These are phyloP conservation scores for Nylanderia fulva DNA, from an alignment of 1,140 invertebrate genomes.

Conservation along the genomic window DNA sequence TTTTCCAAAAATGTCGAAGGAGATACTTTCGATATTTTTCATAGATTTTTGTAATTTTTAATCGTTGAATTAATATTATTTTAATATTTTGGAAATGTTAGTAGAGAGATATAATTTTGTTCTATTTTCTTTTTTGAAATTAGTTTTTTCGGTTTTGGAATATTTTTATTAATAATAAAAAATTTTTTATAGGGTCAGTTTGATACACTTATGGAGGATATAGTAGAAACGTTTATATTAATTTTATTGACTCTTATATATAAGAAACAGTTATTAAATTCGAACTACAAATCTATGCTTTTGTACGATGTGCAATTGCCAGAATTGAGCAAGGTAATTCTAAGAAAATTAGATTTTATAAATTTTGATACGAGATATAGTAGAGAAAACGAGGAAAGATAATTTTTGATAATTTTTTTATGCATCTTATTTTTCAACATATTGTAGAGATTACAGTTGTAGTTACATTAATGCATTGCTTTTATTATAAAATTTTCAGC, in stretches of 20 bases:
- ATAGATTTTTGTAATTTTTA: neutral
- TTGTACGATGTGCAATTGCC: slow-evolving; percentile 75
- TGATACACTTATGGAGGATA: slow-evolving; percentile 80
- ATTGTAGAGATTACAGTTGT: too few species aligned
- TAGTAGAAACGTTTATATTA: slow-evolving; percentile 83
- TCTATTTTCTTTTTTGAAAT: neutral
- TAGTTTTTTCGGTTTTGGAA: neutral
- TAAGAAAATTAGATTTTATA: neutral
- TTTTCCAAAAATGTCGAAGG: neutral
- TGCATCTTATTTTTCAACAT: too few species aligned
- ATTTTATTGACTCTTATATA: slow-evolving; percentile 81
- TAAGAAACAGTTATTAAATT: slow-evolving; percentile 76
- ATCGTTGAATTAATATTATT: neutral
- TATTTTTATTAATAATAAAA: neutral
- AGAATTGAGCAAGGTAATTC: slow-evolving; percentile 76
- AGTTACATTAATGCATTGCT: neutral
- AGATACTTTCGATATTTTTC: neutral
- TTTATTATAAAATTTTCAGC: neutral
- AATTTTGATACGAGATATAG: slow-evolving; percentile 6
- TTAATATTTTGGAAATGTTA: neutral
- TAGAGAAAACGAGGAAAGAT: neutral
- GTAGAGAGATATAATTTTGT: neutral
- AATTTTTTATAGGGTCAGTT: slow-evolving; percentile 77
- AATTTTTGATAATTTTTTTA: too few species aligned
- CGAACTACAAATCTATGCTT: slow-evolving; percentile 70